Conservation (phyloP, 1,140 invertebrate species). For the Heliconius congener region DNA sequence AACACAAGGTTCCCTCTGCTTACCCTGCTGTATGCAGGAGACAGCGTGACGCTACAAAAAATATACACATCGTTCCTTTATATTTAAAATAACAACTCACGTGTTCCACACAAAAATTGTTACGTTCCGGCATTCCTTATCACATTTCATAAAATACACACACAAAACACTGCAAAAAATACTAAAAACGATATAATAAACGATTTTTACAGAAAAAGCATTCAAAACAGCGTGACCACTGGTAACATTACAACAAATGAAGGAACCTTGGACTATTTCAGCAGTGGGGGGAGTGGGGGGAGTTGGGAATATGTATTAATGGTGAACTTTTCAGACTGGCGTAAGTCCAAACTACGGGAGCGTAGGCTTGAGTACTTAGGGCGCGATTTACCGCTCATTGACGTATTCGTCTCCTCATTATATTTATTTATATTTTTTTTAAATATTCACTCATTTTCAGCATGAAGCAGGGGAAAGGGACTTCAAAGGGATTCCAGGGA, state of each 20-base stretch:
- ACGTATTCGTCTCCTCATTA: background rate
- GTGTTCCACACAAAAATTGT: conserved; percentile 46
- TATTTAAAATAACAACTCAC: conserved; percentile 15
- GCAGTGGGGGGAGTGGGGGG: conserved; percentile 35
- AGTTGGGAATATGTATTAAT: conserved; percentile 46
- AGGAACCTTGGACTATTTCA: conserved; percentile 59
- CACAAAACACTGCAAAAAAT: background rate
- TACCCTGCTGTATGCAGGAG: no score
- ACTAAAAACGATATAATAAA: background rate
- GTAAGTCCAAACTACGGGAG: conserved; percentile 41
- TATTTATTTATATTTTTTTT: background rate
- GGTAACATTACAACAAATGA: conserved; percentile 43
- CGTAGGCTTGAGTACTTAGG: conserved; percentile 30
- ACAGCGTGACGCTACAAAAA: no score
- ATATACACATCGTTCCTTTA: no score
- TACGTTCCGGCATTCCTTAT: conserved; percentile 61
- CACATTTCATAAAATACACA: conserved; percentile 28
- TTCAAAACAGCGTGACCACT: conserved; percentile 10
- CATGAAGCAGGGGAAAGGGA: no score
- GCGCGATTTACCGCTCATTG: conserved; percentile 17
- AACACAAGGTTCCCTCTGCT: no score
- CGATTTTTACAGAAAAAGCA: background rate
- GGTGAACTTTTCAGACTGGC: conserved; percentile 48
- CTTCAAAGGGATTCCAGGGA: no score
- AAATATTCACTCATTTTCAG: no score